These are phyloP conservation scores for Cosmorhoe ocellata DNA, from an alignment of 2,888 invertebrate genomes.

Conservation along the genomic window DNA sequence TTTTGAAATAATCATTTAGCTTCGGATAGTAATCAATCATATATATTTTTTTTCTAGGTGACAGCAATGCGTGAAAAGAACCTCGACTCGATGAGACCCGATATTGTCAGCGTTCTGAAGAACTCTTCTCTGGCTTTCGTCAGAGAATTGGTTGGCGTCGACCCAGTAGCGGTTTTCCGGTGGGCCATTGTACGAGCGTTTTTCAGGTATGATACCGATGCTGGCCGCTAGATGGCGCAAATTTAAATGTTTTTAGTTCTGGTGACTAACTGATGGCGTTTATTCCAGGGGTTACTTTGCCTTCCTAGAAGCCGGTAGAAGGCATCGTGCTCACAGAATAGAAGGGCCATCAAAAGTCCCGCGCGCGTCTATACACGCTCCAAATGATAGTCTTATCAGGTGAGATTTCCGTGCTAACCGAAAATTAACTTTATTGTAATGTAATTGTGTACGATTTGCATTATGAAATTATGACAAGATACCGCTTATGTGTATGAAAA, in stretches of 20 bases:
- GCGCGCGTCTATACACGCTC: slow-evolving; percentile 84
- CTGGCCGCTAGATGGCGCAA: no score
- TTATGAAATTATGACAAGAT: slow-evolving; percentile 38
- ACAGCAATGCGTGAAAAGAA: slow-evolving; percentile 98
- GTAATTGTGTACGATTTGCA: slow-evolving; percentile 45
- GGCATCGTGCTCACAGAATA: slow-evolving; percentile 84
- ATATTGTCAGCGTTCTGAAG: slow-evolving; percentile 96
- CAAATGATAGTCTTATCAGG: slow-evolving; percentile 88
- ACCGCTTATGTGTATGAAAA: slow-evolving; percentile 38
- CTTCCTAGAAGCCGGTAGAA: slow-evolving; percentile 91
- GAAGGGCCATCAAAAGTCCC: slow-evolving; percentile 81
- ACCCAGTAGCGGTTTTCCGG: slow-evolving; percentile 95
- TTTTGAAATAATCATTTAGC: no score
- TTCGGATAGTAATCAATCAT: no score
- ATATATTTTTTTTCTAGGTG: slow-evolving; percentile 72
- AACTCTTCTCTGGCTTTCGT: slow-evolving; percentile 97
- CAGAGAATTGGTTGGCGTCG: slow-evolving; percentile 94
- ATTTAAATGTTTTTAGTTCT: no score
- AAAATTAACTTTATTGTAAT: slow-evolving; percentile 26
- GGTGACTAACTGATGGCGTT: neutral
- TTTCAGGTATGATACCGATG: slow-evolving; percentile 76
- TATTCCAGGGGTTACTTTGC: slow-evolving; percentile 91
- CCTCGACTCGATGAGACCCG: slow-evolving; percentile 95
- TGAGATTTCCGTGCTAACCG: slow-evolving; percentile 36
- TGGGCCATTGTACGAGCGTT: slow-evolving; percentile 97